Base-by-base conservation (phyloP, 53 echinoderm and acorn worm species). In the Henricia sp. region DNA sequence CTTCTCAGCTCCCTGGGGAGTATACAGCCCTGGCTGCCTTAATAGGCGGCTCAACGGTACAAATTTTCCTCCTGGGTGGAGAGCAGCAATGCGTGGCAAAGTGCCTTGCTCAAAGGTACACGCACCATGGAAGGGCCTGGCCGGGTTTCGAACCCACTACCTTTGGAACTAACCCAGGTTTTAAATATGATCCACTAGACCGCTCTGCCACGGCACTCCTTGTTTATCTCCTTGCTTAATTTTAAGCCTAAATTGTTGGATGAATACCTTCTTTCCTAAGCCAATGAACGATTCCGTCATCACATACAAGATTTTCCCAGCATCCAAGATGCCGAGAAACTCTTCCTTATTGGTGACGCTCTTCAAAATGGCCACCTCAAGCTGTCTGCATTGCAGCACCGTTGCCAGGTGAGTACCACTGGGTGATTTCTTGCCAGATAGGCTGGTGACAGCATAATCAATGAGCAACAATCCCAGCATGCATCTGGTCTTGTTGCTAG, bases 401-500 rank as follows among this genome's bases (percentile, higher is more conserved):
- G 75, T 33, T 17, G 26, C n/a, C 0, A 68, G 38, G 24, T 37
- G 16, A 19, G 17, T 52, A 37, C 14, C 3, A 9, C 9, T 17
- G 13, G 13, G 44, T 3, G 70, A 12, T 32, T 71, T 52, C 29
- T 50, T 71, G 11, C 52, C 43, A 24, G 44, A 19, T 11, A 63
- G 20, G 28, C 36, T 37, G 33, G 19, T 37, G 16, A 83, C 24
- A 52, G 46, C 30, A 1, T 14, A 21, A 53, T 87, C 90, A 37
- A 90, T 38, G 10, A 55, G 32, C 11, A 70, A 65, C 78, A 93
- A 51, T 43, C 73, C 90, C 73, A 93, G 72, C 64, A 93, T 64
- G 82, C 93, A 90, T 59, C 84, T 52, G 63, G 62, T 51, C 30
- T 84, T 83, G 87, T 90, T 93, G 84, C 67, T 63, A 46, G 90